A percentile compares a stretch with the other conserved stretches of the same genome.
Conservation (phyloP, 1,140 invertebrate species). For the Hylaeus anthracinus region DNA sequence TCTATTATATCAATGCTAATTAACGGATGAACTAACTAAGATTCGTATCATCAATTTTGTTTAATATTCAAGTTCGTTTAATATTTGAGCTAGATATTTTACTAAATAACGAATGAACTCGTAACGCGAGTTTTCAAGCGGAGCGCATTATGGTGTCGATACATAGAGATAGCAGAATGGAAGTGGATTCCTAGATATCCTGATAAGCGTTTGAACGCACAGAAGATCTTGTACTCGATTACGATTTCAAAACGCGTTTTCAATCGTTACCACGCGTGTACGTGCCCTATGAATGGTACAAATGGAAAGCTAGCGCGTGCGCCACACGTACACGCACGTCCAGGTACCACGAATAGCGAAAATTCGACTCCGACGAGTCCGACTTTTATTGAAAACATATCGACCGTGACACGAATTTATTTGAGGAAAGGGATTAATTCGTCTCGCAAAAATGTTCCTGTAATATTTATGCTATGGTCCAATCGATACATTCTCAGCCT, state of each 20-base stretch:
- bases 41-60: no score
- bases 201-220: not conserved
- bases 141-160: not conserved
- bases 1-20: no score
- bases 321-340: not conserved
- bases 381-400: constrained; percentile 20
- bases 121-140: no score
- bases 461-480: not conserved
- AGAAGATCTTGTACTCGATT: not conserved
- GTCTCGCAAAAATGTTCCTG: not conserved
- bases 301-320: not conserved
- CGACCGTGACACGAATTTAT: constrained; percentile 34
- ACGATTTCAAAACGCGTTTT: constrained; percentile 28
- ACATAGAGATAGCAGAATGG: not conserved
- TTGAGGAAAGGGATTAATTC: not conserved
- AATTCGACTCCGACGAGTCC: not conserved
- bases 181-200: not conserved
- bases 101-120: no score
- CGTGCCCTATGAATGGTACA: not conserved
- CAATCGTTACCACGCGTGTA: constrained; percentile 19
- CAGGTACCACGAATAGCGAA: not conserved
- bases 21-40: no score
- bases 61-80: no score
- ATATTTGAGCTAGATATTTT: no score
- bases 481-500: not conserved